A percentile compares a stretch with the other conserved stretches of the same genome.
Conservation (phyloP, 2,888 invertebrate species). For the Trissolcus japonicus region DNA sequence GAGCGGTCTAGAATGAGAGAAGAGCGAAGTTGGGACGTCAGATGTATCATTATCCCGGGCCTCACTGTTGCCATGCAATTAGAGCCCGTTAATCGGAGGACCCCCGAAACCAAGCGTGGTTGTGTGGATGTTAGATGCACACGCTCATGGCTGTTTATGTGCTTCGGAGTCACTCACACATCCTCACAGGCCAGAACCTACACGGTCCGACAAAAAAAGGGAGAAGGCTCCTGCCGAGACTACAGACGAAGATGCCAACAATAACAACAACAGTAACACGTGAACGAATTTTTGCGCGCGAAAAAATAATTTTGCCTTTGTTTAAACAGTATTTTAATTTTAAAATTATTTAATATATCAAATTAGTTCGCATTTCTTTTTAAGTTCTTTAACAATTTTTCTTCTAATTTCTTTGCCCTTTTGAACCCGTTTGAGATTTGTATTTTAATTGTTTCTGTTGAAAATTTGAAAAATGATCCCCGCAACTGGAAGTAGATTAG, state of each 20-base stretch:
- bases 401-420: too few species aligned
- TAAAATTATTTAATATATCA: too few species aligned
- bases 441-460: too few species aligned
- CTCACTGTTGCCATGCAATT: slow-evolving; percentile 75
- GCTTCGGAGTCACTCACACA: slow-evolving; percentile 47
- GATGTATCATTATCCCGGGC: slow-evolving; percentile 73
- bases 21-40: slow-evolving; percentile 61
- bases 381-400: too few species aligned
- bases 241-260: slow-evolving; percentile 66
- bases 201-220: slow-evolving; percentile 16
- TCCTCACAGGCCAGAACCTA: slow-evolving; percentile 9
- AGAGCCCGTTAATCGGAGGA: slow-evolving; percentile 72
- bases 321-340: too few species aligned
- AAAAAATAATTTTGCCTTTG: not conserved
- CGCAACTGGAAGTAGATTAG: too few species aligned
- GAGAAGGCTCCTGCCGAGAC: slow-evolving; percentile 7
- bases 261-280: slow-evolving; percentile 69
- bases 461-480: too few species aligned
- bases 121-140: slow-evolving; percentile 40
- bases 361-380: too few species aligned
- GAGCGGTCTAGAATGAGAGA: slow-evolving; percentile 33
- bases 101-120: slow-evolving; percentile 34
- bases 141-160: slow-evolving; percentile 14
- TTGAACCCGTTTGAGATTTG: too few species aligned
- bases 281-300: slow-evolving; percentile 59